Base-by-base conservation (phyloP, 2,797 vertebrate species). In the Hylomyscus alleni region DNA sequence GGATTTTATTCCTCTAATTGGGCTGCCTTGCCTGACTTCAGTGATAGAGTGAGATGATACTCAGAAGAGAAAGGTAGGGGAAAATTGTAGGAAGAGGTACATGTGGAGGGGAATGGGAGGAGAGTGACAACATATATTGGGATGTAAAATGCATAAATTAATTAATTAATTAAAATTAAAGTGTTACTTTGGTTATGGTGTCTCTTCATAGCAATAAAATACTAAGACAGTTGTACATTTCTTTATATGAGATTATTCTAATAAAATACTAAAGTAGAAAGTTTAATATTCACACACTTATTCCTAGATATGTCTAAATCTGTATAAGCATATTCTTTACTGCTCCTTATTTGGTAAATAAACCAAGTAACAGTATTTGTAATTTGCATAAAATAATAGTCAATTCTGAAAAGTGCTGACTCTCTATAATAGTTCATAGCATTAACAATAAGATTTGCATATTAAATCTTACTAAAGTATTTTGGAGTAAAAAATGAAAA, bases 401-500 rank as follows among this genome's bases (percentile, higher is more conserved):
- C 3, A 91, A 50, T 34, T 93, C 86, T 87, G 26, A 86, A 73
- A 8, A 82, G 17, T 26, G 3, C 44, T 52, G 12, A 3, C 93
- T 95, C 26, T 69, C 37, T 91, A 15, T 34, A 81, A 65, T 1
- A 62, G 72, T 87, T 87, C 17, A 40, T 4, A 62, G 7, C 4
- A 69, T 40, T 78, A 89, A 69, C 62, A 85, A 69, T 85, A 85
- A 24, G 3, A 56, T 95, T 40, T 90, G 6, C 20, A 88, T 77
- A 91, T 40, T 37, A 56, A 95, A 92, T 62, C 6, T 81, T 81
- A 94, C 6, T 77, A 60, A 69, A 31, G 14, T 86, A 73, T 83
- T 90, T 89, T 75, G 72, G 15, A 83, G 1, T 89, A 31, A 58
- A 58, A 85, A 72, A 56, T 76, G 75, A 76, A 77, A 44, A 67